Conservation (phyloP, 2,888 invertebrate species). For the Agrotis clavis region DNA sequence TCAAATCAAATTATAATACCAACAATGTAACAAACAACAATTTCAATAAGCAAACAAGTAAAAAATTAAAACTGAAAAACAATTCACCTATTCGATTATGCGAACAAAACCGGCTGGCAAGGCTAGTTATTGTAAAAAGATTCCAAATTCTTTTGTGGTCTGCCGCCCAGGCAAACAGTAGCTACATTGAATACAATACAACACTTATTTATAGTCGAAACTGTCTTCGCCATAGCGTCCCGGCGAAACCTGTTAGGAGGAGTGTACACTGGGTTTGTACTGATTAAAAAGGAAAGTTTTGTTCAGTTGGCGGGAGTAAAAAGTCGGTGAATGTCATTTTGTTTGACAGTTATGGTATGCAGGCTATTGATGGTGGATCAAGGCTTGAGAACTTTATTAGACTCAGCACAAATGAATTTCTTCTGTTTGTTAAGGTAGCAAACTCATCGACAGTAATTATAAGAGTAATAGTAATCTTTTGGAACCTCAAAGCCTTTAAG, state of each 20-base stretch:
- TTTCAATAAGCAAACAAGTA: conserved; percentile 38
- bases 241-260: conserved; percentile 71
- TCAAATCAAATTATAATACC: conserved; percentile 45
- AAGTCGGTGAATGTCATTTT: conserved; percentile 23
- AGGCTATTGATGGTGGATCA: neutral
- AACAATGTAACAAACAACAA: conserved; percentile 41
- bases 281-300: conserved; percentile 38
- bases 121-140: conserved; percentile 79
- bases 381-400: neutral
- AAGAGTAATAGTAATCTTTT: too few relatives aligned
- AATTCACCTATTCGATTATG: conserved; percentile 64
- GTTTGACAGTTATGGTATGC: neutral
- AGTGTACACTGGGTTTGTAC: conserved; percentile 63
- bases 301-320: neutral
- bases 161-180: conserved; percentile 86
- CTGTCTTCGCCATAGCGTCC: conserved; percentile 90
- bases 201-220: conserved; percentile 91
- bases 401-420: too few relatives aligned
- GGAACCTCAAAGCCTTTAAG: too few relatives aligned
- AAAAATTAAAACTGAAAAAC: conserved; percentile 48
- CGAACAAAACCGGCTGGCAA: conserved; percentile 66
- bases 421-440: too few relatives aligned
- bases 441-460: too few relatives aligned
- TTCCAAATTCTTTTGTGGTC: conserved; percentile 89
- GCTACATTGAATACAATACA: conserved; percentile 90